These are phyloP conservation scores for Leuciscus waleckii DNA, from an alignment of 2,797 vertebrate genomes.

Conservation along the genomic window DNA sequence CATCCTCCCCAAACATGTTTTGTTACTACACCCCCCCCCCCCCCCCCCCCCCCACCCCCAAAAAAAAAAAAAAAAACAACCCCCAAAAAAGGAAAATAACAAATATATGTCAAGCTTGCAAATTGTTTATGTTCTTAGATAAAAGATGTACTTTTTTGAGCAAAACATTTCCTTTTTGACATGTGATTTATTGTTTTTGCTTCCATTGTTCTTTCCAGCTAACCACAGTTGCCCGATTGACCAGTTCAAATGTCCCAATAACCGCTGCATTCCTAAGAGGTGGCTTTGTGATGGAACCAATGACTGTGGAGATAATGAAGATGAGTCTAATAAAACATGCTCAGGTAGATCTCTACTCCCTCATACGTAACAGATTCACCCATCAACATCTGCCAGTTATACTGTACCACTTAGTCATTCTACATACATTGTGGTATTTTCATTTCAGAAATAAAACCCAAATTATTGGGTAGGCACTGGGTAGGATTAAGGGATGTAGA, in stretches of 20 bases:
- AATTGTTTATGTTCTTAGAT: neutral
- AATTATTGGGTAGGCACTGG: too few relatives aligned
- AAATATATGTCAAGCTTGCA: neutral
- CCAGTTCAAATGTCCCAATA: conserved; percentile 95
- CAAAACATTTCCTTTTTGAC: neutral
- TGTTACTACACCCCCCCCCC: rapidly evolving
- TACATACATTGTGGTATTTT: neutral
- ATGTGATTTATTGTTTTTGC: neutral
- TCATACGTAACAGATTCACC: conserved; percentile 22
- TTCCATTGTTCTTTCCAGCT: conserved; percentile 64
- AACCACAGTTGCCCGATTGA: conserved; percentile 92
- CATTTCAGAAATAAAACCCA: neutral
- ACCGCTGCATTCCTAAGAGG: conserved; percentile 94
- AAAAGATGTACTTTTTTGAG: neutral
- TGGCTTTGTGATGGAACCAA: conserved; percentile 97
- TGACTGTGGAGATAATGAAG: conserved; percentile 91
- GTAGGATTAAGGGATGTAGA: too few relatives aligned
- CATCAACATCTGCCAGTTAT: neutral
- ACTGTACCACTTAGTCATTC: neutral
- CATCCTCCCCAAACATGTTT: too few relatives aligned
- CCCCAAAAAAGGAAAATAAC: neutral
- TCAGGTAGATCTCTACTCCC: conserved; percentile 79
- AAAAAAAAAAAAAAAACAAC: neutral
- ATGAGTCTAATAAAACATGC: conserved; percentile 92
- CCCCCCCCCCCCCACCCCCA: too few relatives aligned